phyloP scores from a whole-genome alignment of 2,797 vertebrate species.

The Amniataba percoides region DNA sequence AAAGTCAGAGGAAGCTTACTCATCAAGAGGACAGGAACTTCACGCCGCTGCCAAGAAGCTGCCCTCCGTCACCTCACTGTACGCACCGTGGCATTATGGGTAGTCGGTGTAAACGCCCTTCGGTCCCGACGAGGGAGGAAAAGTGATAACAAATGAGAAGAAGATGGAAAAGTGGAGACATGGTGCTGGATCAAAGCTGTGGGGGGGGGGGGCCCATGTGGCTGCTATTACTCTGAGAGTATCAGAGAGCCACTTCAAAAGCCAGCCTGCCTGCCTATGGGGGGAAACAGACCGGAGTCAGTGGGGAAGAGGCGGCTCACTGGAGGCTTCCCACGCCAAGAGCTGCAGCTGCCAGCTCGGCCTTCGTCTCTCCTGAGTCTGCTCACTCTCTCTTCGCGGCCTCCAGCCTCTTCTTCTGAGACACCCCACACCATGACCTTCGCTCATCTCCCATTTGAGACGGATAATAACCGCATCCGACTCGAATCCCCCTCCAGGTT shows the following conservation, averaged over 20 bases:
- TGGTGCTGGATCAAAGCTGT: slow-evolving; percentile 50
- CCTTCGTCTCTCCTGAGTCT: slow-evolving; percentile 54
- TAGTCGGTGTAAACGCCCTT: slow-evolving; percentile 4
- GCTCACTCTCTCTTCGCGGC: slow-evolving; percentile 32
- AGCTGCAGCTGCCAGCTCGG: slow-evolving; percentile 68
- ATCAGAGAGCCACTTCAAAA: slow-evolving; percentile 77
- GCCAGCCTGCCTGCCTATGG: slow-evolving; percentile 55
- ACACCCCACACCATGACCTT: slow-evolving; percentile 56
- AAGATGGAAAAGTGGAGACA: slow-evolving; percentile 7
- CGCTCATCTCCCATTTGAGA: slow-evolving; percentile 57
- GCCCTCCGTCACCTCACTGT: not conserved
- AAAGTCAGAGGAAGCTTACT: slow-evolving; percentile 67
- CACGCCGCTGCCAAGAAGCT: slow-evolving; percentile 35
- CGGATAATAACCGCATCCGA: slow-evolving; percentile 57
- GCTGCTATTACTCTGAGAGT: slow-evolving; percentile 75
- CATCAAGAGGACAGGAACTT: slow-evolving; percentile 63
- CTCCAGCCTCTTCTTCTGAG: slow-evolving; percentile 41
- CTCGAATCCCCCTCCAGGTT: slow-evolving; percentile 52
- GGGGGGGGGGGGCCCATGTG: slow-evolving; percentile 71
- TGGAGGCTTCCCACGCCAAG: slow-evolving; percentile 64
- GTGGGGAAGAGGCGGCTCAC: slow-evolving; percentile 51
- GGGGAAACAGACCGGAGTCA: slow-evolving; percentile 57
- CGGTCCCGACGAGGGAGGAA: not conserved
- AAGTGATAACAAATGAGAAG: slow-evolving; percentile 6
- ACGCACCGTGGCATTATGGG: not conserved